A percentile compares a stretch with the other conserved stretches of the same genome.
Conservation (phyloP, 2,888 invertebrate genomes). For the Brachypalpus laphriformis region DNA sequence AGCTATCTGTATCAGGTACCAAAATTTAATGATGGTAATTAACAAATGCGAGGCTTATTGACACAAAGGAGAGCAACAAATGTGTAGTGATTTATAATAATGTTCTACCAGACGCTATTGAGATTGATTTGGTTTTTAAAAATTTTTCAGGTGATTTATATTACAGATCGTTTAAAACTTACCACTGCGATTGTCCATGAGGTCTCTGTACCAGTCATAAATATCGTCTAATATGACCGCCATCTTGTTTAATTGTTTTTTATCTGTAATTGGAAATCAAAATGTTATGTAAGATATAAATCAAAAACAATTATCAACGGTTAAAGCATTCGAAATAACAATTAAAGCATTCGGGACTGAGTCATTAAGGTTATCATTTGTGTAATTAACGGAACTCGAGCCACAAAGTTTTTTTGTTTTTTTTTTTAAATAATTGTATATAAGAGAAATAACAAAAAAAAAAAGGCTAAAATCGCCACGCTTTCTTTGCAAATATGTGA, state of each 20-base stretch:
- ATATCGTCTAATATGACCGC: slow-evolving; percentile 80
- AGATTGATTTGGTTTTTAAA: not conserved
- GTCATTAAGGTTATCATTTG: not conserved
- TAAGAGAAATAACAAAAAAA: not conserved
- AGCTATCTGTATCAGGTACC: not conserved
- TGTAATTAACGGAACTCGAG: not conserved
- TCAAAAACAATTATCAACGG: not conserved
- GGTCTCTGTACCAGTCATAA: slow-evolving; percentile 87
- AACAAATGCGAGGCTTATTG: slow-evolving; percentile 14
- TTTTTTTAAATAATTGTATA: not conserved
- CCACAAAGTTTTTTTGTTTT: too few relatives aligned
- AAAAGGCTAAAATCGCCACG: not conserved
- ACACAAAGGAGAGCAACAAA: slow-evolving; percentile 2
- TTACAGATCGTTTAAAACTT: slow-evolving; percentile 81
- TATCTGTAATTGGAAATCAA: slow-evolving; percentile 53
- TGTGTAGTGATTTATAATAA: not conserved
- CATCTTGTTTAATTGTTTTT: slow-evolving; percentile 76
- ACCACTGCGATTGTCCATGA: slow-evolving; percentile 90
- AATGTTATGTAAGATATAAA: not conserved
- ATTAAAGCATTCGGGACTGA: not conserved
- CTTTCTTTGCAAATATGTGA: not conserved
- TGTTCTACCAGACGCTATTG: not conserved
- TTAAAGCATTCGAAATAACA: not conserved
- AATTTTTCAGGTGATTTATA: not conserved
- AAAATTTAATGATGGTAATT: slow-evolving; percentile 21